Percentiles rank a stretch among this genome's conserved stretches.
Evolutionary conservation across 2,113 vertebrate genomes (phyloP).

Genomic region (Forbesichthys agassizii): DNA sequence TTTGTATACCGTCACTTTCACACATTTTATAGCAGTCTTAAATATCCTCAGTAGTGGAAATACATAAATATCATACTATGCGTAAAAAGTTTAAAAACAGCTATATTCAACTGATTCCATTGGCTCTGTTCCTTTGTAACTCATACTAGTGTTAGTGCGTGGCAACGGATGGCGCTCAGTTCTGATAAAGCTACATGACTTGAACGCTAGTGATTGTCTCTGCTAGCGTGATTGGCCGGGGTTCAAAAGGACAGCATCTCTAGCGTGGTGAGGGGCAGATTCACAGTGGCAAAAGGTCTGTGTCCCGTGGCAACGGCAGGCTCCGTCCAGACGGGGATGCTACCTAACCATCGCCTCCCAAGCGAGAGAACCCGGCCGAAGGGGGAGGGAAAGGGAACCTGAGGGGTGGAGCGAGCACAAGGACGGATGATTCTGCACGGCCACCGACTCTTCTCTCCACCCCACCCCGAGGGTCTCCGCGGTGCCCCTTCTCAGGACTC

Average conservation of each 20-base stretch:
- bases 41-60: slow-evolving; percentile 54
- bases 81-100: slow-evolving; percentile 32
- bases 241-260: slow-evolving; percentile 6
- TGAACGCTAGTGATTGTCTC: too few relatives aligned
- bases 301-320: slow-evolving; percentile 41
- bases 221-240: slow-evolving; percentile 20
- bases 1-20: slow-evolving; percentile 38
- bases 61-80: slow-evolving; percentile 54
- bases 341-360: slow-evolving; percentile 9
- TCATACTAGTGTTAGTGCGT: slow-evolving; percentile 19
- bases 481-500: slow-evolving; percentile 70
- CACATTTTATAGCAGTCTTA: slow-evolving; percentile 17
- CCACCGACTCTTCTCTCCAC: slow-evolving; percentile 13
- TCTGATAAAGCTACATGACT: slow-evolving; percentile 16
- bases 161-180: slow-evolving; percentile 28
- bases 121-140: slow-evolving; percentile 58
- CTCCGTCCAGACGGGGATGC: slow-evolving; percentile 11
- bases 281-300: slow-evolving; percentile 15
- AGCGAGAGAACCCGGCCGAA: slow-evolving; percentile 23
- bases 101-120: slow-evolving; percentile 33
- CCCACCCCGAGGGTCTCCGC: background rate
- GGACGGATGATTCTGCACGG: slow-evolving; percentile 16
- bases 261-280: slow-evolving; percentile 9
- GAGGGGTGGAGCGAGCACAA: slow-evolving; percentile 7
- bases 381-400: slow-evolving; percentile 26